Percentiles rank a stretch among this genome's conserved stretches.
Evolutionary conservation across 1,140 invertebrate species (phyloP).

Genomic region (Bombus affinis): DNA sequence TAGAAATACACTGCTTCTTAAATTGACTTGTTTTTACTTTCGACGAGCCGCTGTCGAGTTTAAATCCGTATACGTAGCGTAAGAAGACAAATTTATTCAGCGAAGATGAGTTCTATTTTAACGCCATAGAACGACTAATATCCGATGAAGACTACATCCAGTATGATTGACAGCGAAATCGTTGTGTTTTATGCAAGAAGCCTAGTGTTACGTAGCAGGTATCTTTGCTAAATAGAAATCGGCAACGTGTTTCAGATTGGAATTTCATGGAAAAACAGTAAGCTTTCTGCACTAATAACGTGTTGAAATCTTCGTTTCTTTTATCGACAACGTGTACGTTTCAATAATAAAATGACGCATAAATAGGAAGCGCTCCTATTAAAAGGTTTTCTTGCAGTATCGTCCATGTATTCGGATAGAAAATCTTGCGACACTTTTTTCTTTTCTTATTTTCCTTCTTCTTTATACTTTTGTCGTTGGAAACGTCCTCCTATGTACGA

Average conservation of each 20-base stretch:
- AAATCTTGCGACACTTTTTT: no score
- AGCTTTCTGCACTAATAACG: background rate
- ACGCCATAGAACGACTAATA: background rate
- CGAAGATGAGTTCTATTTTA: background rate
- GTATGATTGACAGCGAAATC: conserved; percentile 33
- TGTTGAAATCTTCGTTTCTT: background rate
- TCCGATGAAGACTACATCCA: background rate
- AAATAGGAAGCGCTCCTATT: no score
- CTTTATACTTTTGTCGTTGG: no score
- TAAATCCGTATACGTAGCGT: background rate
- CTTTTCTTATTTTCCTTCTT: no score
- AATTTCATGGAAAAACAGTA: background rate
- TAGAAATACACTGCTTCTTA: no score
- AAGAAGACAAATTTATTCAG: background rate
- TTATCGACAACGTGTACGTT: background rate
- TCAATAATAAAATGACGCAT: no score
- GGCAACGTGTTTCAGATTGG: background rate
- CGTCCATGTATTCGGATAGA: no score
- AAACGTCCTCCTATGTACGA: no score
- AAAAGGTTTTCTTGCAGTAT: no score
- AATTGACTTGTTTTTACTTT: background rate
- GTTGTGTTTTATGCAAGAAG: conserved; percentile 1
- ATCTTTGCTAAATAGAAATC: background rate
- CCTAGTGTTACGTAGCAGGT: background rate
- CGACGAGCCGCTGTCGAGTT: background rate